A percentile compares a stretch with the other conserved stretches of the same genome.
These are phyloP conservation scores for Plebejus anna DNA, from an alignment of 2,888 invertebrate species.

Conservation along the genomic window DNA sequence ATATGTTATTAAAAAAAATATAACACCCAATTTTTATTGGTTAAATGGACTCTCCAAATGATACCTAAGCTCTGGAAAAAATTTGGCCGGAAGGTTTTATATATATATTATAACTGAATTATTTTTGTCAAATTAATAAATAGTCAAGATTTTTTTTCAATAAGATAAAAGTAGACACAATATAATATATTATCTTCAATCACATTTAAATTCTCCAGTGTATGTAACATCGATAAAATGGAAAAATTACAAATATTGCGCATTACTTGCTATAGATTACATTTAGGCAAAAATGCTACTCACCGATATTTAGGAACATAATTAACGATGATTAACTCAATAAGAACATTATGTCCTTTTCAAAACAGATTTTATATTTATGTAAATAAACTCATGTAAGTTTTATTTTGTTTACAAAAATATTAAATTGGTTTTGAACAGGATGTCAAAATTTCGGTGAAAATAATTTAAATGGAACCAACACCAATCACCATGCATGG, in stretches of 20 bases:
- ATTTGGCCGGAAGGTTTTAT: no score
- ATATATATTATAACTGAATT: not conserved
- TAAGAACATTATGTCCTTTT: not conserved
- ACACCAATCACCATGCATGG: not conserved
- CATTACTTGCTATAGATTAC: conserved; percentile 9
- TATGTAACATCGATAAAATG: not conserved
- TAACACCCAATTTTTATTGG: no score
- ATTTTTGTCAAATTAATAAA: not conserved
- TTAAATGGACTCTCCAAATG: no score
- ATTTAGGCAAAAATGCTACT: not conserved
- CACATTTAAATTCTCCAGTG: not conserved
- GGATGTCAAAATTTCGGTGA: not conserved
- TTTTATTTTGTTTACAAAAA: not conserved
- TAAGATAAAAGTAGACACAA: not conserved
- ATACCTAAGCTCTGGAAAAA: no score
- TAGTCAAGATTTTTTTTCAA: not conserved
- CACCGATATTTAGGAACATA: not conserved
- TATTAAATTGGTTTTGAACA: not conserved
- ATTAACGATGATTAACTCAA: not conserved
- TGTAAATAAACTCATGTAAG: not conserved
- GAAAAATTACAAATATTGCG: not conserved
- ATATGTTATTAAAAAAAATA: no score
- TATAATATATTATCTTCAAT: not conserved
- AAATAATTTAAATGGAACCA: not conserved
- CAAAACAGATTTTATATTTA: not conserved